phyloP scores from a whole-genome alignment of 2,797 vertebrate genomes.

The Phrynocephalus vlangalii region DNA sequence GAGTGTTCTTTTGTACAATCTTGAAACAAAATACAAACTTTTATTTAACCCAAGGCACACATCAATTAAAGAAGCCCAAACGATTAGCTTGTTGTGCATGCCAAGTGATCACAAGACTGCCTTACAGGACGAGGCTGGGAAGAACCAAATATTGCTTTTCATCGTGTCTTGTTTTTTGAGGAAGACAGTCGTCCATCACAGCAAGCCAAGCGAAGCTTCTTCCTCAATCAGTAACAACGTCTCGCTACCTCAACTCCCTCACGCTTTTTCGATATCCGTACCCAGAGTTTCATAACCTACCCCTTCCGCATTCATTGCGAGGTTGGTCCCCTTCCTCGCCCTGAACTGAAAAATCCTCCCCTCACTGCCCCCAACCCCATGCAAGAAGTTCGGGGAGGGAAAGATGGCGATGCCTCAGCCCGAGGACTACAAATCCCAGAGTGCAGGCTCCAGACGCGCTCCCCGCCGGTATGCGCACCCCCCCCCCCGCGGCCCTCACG shows the following conservation, averaged over 20 bases:
- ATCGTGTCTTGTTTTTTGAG: background rate
- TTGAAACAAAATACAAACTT: background rate
- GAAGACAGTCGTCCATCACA: background rate
- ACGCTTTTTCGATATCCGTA: background rate
- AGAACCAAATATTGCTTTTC: background rate
- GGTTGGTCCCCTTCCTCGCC: no score
- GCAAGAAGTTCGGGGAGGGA: background rate
- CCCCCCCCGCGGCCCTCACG: no score
- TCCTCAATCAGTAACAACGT: background rate
- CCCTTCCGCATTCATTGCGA: background rate
- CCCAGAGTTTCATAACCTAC: background rate
- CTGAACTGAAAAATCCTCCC: background rate
- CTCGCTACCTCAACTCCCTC: background rate
- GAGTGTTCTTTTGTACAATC: background rate
- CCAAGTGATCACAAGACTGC: no score
- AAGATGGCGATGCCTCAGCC: background rate
- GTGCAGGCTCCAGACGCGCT: no score
- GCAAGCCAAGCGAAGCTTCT: background rate
- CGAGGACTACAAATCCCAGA: conserved; percentile 36
- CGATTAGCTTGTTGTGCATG: background rate
- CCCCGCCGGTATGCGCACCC: no score
- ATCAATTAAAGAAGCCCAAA: background rate
- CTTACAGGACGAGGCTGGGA: background rate
- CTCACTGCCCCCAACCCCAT: background rate
- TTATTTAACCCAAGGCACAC: background rate